Conservation (phyloP, 2,113 vertebrate species). For the Tragulus kanchil region DNA sequence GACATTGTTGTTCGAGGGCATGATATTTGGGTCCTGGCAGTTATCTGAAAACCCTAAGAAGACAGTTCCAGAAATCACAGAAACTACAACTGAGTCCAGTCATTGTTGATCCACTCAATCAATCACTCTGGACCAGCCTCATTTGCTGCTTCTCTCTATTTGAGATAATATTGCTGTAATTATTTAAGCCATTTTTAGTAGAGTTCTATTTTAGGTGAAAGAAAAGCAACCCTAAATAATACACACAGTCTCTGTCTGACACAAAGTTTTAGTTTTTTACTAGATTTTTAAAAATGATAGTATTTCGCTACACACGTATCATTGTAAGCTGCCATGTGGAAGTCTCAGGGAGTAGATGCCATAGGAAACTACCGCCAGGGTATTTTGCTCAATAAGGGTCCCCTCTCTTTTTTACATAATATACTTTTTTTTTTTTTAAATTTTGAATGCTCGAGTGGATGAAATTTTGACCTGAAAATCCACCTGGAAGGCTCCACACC, state of each 20-base stretch:
- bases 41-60: not conserved
- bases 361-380: not conserved
- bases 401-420: not conserved
- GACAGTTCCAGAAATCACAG: not conserved
- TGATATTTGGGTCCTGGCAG: not conserved
- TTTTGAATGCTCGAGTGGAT: not conserved
- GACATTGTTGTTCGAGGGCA: not conserved
- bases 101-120: not conserved
- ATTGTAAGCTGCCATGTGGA: not conserved
- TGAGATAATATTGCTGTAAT: not conserved
- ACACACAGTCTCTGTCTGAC: not conserved
- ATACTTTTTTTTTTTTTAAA: not conserved
- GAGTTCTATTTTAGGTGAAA: slow-evolving; percentile 25
- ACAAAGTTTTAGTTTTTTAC: not conserved
- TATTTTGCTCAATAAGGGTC: not conserved
- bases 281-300: not conserved
- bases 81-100: not conserved
- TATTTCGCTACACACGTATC: not conserved
- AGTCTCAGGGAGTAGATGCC: not conserved
- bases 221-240: not conserved
- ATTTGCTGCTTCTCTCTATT: not conserved
- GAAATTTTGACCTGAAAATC: not conserved
- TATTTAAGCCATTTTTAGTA: not conserved
- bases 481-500: not conserved
- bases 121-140: not conserved